Conservation (phyloP, 2,113 vertebrate genomes). For the Romanogobio albipinnatus region DNA sequence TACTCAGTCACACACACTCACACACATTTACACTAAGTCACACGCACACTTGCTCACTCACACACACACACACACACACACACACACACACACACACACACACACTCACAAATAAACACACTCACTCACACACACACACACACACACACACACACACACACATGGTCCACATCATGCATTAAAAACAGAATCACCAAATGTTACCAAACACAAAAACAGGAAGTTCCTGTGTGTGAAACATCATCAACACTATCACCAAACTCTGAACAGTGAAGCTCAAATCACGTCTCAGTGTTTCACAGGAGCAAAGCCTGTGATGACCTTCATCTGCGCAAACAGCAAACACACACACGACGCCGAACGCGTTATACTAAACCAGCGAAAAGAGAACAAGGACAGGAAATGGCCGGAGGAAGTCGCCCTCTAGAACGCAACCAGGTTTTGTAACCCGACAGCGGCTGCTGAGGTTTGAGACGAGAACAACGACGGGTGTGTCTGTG, state of each 20-base stretch:
- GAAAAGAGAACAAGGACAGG: constrained; percentile 4
- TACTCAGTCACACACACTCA: too few relatives aligned
- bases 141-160: too few relatives aligned
- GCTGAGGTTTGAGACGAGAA: neutral
- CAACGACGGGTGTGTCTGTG: neutral
- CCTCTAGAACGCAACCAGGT: neutral
- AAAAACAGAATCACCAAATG: too few relatives aligned
- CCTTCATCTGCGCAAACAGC: neutral
- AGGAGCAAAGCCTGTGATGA: neutral
- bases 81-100: too few relatives aligned
- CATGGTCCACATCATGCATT: too few relatives aligned
- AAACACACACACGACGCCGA: too few relatives aligned
- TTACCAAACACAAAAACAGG: neutral
- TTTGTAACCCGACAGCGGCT: neutral
- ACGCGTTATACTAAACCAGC: too few relatives aligned
- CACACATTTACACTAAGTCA: too few relatives aligned
- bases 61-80: too few relatives aligned
- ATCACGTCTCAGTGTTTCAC: neutral
- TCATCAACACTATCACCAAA: neutral
- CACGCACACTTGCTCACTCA: too few relatives aligned
- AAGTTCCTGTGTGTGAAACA: neutral
- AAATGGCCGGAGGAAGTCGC: neutral
- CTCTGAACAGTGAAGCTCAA: neutral
- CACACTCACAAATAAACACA: too few relatives aligned
- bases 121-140: too few relatives aligned